These are phyloP conservation scores for Holotrichia oblita DNA, from an alignment of 1,140 invertebrate genomes.

Conservation along the genomic window DNA sequence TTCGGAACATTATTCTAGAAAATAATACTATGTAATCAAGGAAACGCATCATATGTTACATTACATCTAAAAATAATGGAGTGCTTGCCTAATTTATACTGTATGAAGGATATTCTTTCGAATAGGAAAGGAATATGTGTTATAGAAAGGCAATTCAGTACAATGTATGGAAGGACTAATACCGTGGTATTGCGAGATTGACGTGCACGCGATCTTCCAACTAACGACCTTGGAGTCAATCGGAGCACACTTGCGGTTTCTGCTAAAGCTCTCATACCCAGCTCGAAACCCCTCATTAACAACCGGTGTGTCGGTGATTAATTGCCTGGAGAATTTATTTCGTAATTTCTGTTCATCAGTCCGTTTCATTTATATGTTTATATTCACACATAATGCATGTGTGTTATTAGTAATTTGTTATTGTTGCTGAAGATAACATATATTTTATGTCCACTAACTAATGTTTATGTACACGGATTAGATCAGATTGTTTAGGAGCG, in stretches of 20 bases:
- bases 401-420: too few species aligned
- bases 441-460: too few species aligned
- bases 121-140: neutral
- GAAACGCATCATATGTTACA: neutral
- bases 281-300: neutral
- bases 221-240: slow-evolving; percentile 2
- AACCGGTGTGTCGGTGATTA: neutral
- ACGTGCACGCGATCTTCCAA: slow-evolving; percentile 16
- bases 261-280: neutral
- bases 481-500: too few species aligned
- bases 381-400: neutral
- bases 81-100: neutral
- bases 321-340: neutral
- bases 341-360: neutral
- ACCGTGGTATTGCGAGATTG: neutral
- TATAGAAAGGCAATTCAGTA: neutral
- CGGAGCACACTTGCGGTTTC: slow-evolving; percentile 27
- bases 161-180: neutral
- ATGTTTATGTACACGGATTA: too few species aligned
- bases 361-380: neutral
- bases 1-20: neutral
- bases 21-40: neutral
- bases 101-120: neutral
- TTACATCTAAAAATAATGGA: neutral
- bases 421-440: too few species aligned